Conservation (phyloP, 2,113 vertebrate species). For the Aegotheles bennettii region DNA sequence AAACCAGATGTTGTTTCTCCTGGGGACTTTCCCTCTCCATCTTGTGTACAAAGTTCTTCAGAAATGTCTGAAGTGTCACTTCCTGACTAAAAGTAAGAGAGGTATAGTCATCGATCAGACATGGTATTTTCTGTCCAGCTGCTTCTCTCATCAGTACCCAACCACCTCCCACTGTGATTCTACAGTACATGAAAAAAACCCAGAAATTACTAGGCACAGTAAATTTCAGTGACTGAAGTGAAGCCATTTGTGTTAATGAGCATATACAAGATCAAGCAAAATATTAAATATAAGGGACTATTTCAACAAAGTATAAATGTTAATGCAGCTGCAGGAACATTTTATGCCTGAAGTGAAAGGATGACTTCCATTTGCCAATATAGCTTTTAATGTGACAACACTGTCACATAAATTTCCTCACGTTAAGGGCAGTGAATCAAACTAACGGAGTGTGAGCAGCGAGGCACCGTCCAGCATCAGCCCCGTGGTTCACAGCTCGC, state of each 20-base stretch:
- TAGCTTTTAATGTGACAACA: neutral
- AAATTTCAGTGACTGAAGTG: neutral
- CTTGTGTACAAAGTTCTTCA: neutral
- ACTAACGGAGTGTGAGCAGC: fast-evolving
- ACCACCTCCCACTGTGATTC: neutral
- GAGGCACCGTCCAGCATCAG: fast-evolving
- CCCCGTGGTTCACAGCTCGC: fast-evolving
- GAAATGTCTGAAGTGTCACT: neutral
- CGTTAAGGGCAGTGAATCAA: neutral
- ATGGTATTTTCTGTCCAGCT: neutral
- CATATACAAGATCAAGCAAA: neutral
- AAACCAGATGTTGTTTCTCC: neutral
- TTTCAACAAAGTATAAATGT: neutral
- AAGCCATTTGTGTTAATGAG: fast-evolving
- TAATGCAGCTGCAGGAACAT: neutral
- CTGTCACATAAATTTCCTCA: neutral
- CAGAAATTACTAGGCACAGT: neutral
- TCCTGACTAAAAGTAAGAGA: conserved; percentile 16
- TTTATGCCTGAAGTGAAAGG: neutral
- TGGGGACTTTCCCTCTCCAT: neutral
- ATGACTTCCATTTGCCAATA: neutral
- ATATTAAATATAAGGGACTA: neutral
- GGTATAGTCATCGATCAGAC: neutral
- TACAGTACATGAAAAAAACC: neutral
- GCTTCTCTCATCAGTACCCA: neutral